Evolutionary conservation across 2,888 invertebrate genomes (phyloP), one percentile per base, ranked within the genome.

Genomic region (Dorcus hopei): DNA sequence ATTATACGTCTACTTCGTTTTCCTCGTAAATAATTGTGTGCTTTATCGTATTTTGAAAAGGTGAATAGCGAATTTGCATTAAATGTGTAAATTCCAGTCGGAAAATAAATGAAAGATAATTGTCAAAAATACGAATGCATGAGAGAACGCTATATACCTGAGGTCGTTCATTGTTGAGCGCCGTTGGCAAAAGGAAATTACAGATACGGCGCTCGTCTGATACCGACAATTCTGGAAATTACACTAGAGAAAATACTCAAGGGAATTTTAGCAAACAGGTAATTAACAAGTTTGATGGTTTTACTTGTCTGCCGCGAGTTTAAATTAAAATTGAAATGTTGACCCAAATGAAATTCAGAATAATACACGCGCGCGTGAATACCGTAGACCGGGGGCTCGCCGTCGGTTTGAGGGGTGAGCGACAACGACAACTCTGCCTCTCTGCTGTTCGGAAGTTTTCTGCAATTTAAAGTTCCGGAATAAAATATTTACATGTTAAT

Each of bases 231-330:
- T 72, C 75, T 75, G 74, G 74, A 76, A 76, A 77, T 76, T 75
- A 74, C 74, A 73, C 74, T 71, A 72, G 73, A 72, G 75, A 76
- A 76, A 76, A 75, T 74, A 74, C 76, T 74, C 76, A 69, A 68
- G 75, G 76, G 77, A 77, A 73, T 76, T 76, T 75, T 75, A 76
- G 74, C 75, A 75, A 77, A 76, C 76, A 77, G 77, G 77, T 77
- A 78, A 78, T 77, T 78, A 78, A 76, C 78, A 78, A 78, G 75
- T 78, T 78, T 78, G 78, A 78, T 77, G 77, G 75, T 74, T 76
- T 76, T 72, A 71, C 73, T 74, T 74, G 73, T 74, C 72, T 72
- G 70, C 51, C 68, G 64, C 66, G 68, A 71, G 65, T 70, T 70
- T 71, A 70, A 71, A 71, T 71, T 75, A 74, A 76, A 77, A 76